A percentile compares a stretch with the other conserved stretches of the same genome.
These are phyloP conservation scores for Perodicticus potto DNA, from an alignment of 2,797 vertebrate species.

Conservation along the genomic window DNA sequence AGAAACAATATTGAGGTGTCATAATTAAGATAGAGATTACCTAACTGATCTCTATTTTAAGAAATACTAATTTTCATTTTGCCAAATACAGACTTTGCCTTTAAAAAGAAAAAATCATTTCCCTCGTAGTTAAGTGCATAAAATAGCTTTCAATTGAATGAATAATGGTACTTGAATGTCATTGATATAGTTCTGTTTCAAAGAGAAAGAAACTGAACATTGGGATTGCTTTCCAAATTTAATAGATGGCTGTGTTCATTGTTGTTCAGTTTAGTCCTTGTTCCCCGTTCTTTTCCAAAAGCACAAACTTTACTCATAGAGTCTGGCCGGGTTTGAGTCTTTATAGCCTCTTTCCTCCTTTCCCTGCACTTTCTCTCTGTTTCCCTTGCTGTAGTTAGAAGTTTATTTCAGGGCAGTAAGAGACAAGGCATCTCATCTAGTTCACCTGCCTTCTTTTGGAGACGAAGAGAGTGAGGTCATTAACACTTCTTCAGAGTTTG, in stretches of 20 bases:
- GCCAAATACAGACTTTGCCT: slow-evolving; percentile 27
- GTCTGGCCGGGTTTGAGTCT: background rate
- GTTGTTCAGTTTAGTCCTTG: background rate
- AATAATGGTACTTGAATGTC: slow-evolving; percentile 11
- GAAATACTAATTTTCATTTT: slow-evolving; percentile 72
- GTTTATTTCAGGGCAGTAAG: background rate
- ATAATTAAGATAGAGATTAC: slow-evolving; percentile 72
- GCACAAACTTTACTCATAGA: background rate
- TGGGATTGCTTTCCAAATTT: background rate
- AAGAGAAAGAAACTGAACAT: background rate
- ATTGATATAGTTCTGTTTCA: slow-evolving; percentile 42
- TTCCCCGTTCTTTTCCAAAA: background rate
- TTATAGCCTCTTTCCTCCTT: background rate
- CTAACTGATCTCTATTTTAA: slow-evolving; percentile 77
- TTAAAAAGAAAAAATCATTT: background rate
- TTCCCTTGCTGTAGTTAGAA: background rate
- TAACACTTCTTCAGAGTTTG: slow-evolving; percentile 41
- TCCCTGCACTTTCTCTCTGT: background rate
- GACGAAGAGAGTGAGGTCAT: background rate
- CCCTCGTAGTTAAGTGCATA: background rate
- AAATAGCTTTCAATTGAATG: slow-evolving; percentile 58
- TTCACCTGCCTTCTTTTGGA: slow-evolving; percentile 13
- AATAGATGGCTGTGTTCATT: background rate
- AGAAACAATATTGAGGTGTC: slow-evolving; percentile 68
- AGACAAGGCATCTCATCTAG: background rate